A percentile compares a stretch with the other conserved stretches of the same genome.
Conservation (phyloP, 2,888 invertebrate species). For the Blomia tropicalis region DNA sequence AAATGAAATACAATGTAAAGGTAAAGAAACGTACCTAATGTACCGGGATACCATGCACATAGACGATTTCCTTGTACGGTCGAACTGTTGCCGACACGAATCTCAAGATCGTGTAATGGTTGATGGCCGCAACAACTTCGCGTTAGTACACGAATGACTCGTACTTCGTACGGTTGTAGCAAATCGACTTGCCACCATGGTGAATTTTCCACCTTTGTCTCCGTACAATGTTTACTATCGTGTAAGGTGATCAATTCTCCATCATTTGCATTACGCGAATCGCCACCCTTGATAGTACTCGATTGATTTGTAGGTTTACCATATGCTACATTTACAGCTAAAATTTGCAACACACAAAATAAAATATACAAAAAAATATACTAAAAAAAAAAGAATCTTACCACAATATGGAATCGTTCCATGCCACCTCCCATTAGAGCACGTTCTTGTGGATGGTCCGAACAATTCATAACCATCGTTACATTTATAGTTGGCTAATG, state of each 20-base stretch:
- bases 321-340: conserved; percentile 33
- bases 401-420: conserved; percentile 70
- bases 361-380: neutral
- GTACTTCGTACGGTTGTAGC: conserved; percentile 61
- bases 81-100: conserved; percentile 55
- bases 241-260: conserved; percentile 67
- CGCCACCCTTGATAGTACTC: conserved; percentile 58
- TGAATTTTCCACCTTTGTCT: conserved; percentile 71
- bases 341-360: conserved; percentile 1
- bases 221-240: conserved; percentile 70
- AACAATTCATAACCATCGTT: conserved; percentile 77
- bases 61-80: conserved; percentile 72
- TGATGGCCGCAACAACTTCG: conserved; percentile 48
- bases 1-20: neutral
- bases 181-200: conserved; percentile 88
- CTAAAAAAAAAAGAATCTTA: conserved; percentile 36
- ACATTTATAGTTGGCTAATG: conserved; percentile 59
- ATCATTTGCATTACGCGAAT: conserved; percentile 67
- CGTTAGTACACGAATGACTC: conserved; percentile 71
- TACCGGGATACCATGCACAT: conserved; percentile 84
- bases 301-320: conserved; percentile 73
- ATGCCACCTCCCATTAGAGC: conserved; percentile 59
- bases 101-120: conserved; percentile 67
- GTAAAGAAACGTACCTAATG: conserved; percentile 37
- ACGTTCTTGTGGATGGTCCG: conserved; percentile 51